Evolutionary conservation across 2,888 invertebrate genomes (phyloP), one percentile per base, ranked within the genome.

Genomic region (Hydriomena furcata): DNA sequence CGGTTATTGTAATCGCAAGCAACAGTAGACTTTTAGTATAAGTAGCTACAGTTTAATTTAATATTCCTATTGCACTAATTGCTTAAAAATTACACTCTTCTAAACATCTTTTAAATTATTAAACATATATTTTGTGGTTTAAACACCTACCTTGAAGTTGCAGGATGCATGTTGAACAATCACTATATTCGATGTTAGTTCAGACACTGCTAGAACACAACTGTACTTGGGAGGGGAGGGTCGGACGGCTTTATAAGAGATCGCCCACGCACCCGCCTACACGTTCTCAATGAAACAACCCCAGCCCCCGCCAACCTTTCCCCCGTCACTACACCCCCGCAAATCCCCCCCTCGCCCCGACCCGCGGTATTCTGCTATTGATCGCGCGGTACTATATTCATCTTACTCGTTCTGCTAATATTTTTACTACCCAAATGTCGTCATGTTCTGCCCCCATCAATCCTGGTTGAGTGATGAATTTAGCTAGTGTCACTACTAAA

Each of bases 251-350:
- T 81, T 87, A 86, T 86, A 89, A 83, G 76, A 79, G 67, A 68
- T 78, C 88, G 86, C 89, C 86, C 85, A 86, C 89, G 87, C 84
- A 61, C 79, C 83, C 92, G 92, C 93, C 93, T 91, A 93, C 93
- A 92, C 93, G 91, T 91, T 92, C 92, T 93, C 91, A 93, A 93
- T 93, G 93, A 93, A 93, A 87, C 79, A 62, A 68, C 69, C 68
- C 73, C 75, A 34, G 43, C 67, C 68, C 69, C 67, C 49, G 53
- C 56, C 58, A 59, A n/a, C 68, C 68, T 71, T 61, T 62, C 45
- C 59, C 56, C 63, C 60, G 28, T 31, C 67, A 60, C 48, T 48
- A 55, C 50, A 47, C 62, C 69, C 70, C 69, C 58, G 63, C 65
- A 55, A 62, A 58, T 64, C 63, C 73, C 65, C 66, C 56, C 61